Base-by-base conservation (phyloP, 1,140 invertebrate species). In the Vanessa atalanta region DNA sequence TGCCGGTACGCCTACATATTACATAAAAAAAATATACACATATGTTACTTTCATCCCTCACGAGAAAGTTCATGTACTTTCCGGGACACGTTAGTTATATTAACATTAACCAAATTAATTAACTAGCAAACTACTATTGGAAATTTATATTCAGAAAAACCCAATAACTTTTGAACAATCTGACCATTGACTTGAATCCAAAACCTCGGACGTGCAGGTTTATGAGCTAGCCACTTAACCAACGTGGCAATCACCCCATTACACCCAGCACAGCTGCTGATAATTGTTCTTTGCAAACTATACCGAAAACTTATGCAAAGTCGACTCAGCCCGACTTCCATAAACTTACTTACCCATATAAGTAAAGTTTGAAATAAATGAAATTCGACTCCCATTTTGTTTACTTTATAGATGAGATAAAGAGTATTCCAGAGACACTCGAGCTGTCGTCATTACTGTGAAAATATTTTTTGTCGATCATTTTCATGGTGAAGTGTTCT, bases 401-500 rank as follows among this genome's bases (percentile, higher is more conserved):
- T 55, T 55, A 55, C 53, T 55, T 61, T 53, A 61, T 61, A 70
- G 57, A 31, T 60, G 57, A 70, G 68, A 70, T 61, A 50, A 70
- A 70, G 61, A 61, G 43, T 68, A 69, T 69, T 73, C 51, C 60
- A 51, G 60, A 73, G 72, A 55, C 47, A 63, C 66, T 68, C 66
- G 31, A 67, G 23, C 16, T 16, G 37, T 20, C 68, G 53, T 73
- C 65, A 69, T 73, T 73, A 73, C 57, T 69, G 65, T 65, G 60
- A 50, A 55, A 69, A 73, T 65, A 73, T 73, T 69, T 73, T 73
- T 69, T 70, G 66, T 50, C 47, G 43, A 74, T 69, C 23, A 50
- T 64, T 64, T 74, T 74, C 15, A 37, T 37, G 47, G 47, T 60
- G 66, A 74, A 74, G 72, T 69, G 64, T 66, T 66, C 53, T 60